Base-by-base conservation (phyloP, 2,888 invertebrate genomes). In the Belgica antarctica region DNA sequence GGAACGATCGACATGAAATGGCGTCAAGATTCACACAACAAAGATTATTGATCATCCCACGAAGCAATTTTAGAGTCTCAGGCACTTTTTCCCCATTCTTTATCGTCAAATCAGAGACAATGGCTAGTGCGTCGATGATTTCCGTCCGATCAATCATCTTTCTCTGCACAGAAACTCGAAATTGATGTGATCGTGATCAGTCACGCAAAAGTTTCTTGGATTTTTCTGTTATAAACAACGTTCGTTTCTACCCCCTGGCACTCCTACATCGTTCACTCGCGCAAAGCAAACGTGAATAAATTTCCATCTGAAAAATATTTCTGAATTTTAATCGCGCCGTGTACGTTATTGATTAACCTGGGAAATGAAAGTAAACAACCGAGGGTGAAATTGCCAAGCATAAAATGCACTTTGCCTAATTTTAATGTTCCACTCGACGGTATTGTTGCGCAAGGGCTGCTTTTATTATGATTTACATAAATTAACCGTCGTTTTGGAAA, bases 11-110 rank as follows among this genome's bases (percentile, higher is more conserved):
- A n/a, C 41, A 12, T 5, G 36, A 31, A 68, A 57, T 31, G 68
- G 68, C 68, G 68, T 68, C 68, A 68, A 68, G 52, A 68, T 68
- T 68, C 68, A 68, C 68, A 68, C 68, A 47, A 17, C 28, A 57
- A 34, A 24, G 22, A 24, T 46, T 65, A 65, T 65, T 65, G 27
- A 65, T 65, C 27, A 28, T 59, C 25, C 25, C 59, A 59, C 25
- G 59, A 59, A 22, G 59, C 2, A 15, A 4, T 2, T 59, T 59
- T 15, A 46, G 4, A 52, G 25, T 59, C 59, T 27, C 4, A 59
- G 8, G 27, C n/a, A 27, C n/a, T n/a, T 27, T 24, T n/a, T n/a
- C n/a, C 19, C 24, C 19, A 22, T 3, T 22, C 24, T 57, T 57
- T 57, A 17, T 17, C 7, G 17, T 5, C 17, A 4, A 5, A 59